These are phyloP conservation scores for Idris sp. DNA, from an alignment of 1,140 invertebrate species.

Conservation along the genomic window DNA sequence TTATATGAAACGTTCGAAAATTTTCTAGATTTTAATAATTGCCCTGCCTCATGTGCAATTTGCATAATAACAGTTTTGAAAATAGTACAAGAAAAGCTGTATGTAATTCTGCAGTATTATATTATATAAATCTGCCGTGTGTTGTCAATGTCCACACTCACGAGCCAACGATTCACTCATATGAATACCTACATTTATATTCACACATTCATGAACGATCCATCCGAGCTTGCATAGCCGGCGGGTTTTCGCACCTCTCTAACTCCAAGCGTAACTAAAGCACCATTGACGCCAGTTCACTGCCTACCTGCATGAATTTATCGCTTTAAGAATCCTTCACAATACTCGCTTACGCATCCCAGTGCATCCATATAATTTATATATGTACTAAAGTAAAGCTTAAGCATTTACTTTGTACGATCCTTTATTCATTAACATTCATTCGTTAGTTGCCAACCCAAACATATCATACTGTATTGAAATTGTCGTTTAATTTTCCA, in stretches of 20 bases:
- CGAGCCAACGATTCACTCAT: slow-evolving; percentile 55
- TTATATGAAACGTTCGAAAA: too few relatives aligned
- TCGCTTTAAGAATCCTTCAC: slow-evolving; percentile 65
- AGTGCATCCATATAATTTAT: slow-evolving; percentile 33
- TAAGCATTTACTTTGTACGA: slow-evolving; percentile 23
- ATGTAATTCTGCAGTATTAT: slow-evolving; percentile 41
- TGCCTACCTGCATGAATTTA: slow-evolving; percentile 74
- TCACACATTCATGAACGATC: slow-evolving; percentile 64
- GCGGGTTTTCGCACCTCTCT: slow-evolving; percentile 55
- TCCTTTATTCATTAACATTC: slow-evolving; percentile 60
- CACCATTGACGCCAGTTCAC: slow-evolving; percentile 76
- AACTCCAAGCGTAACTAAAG: slow-evolving; percentile 68
- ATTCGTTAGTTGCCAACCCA: slow-evolving; percentile 65
- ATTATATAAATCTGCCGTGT: slow-evolving; percentile 55
- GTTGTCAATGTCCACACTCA: slow-evolving; percentile 55
- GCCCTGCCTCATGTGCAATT: too few relatives aligned
- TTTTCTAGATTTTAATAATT: too few relatives aligned
- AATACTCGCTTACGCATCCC: slow-evolving; percentile 32
- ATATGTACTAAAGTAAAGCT: slow-evolving; percentile 4
- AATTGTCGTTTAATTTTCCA: not conserved
- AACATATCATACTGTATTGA: slow-evolving; percentile 59
- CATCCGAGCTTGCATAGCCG: slow-evolving; percentile 55
- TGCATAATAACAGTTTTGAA: not conserved
- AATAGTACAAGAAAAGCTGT: slow-evolving; percentile 29
- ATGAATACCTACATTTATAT: slow-evolving; percentile 65